phyloP scores from a whole-genome alignment of 2,113 vertebrate species.

The Tichodroma muraria region DNA sequence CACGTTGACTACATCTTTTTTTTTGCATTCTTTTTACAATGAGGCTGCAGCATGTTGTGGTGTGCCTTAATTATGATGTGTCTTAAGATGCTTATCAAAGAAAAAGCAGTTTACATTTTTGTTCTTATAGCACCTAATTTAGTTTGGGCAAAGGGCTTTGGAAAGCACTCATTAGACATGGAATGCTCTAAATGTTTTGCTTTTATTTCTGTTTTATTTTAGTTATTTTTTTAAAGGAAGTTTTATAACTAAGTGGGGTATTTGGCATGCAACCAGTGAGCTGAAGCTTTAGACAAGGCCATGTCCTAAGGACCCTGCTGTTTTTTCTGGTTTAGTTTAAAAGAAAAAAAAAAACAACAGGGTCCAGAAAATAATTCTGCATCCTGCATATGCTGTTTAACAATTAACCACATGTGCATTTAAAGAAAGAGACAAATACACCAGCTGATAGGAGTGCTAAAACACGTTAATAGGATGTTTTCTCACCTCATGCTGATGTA shows the following conservation, averaged over 20 bases:
- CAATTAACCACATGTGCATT: not conserved
- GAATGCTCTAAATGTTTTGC: not conserved
- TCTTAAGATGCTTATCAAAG: conserved; percentile 3
- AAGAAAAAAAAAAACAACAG: not conserved
- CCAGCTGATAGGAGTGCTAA: not conserved
- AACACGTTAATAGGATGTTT: not conserved
- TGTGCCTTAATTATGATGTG: not conserved
- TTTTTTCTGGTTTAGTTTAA: not conserved
- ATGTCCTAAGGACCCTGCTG: not conserved
- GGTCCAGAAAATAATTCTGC: not conserved
- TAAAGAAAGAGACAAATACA: not conserved
- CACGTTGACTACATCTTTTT: not conserved
- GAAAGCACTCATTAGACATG: not conserved
- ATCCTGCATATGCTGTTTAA: not conserved
- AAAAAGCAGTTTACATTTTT: not conserved
- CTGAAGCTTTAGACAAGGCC: not conserved
- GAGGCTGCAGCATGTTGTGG: not conserved
- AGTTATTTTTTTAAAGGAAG: not conserved
- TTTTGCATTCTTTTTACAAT: not conserved
- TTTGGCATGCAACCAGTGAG: not conserved
- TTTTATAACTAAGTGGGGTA: not conserved
- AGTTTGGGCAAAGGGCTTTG: not conserved
- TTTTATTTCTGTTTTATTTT: not conserved
- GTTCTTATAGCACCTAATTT: not conserved
- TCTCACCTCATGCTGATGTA: not conserved